Evolutionary conservation across 2,888 invertebrate genomes (phyloP).

Genomic region (Trichogramma dendrolimi): DNA sequence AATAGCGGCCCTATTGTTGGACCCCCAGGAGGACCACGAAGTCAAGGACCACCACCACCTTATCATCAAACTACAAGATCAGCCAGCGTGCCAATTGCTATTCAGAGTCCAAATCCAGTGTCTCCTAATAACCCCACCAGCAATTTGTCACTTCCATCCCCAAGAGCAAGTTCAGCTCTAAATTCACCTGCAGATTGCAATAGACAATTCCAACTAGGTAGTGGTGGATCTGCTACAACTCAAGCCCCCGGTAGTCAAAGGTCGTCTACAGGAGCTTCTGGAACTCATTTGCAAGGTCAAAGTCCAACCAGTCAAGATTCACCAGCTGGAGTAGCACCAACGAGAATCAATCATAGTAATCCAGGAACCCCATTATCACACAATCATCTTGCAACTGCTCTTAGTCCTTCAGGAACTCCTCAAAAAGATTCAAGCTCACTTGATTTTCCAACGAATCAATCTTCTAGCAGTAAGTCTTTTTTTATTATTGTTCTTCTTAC

Average conservation of each 20-base stretch:
- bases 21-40: constrained; percentile 52
- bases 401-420: constrained; percentile 49
- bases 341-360: constrained; percentile 63
- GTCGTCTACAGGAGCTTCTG: constrained; percentile 20
- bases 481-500: constrained; percentile 8
- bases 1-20: constrained; percentile 39
- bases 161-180: constrained; percentile 64
- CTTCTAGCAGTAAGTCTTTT: constrained; percentile 49
- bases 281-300: constrained; percentile 58
- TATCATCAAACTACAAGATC: constrained; percentile 72
- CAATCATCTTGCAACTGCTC: constrained; percentile 44
- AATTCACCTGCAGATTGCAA: constrained; percentile 68
- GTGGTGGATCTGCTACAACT: constrained; percentile 27
- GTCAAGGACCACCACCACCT: constrained; percentile 75
- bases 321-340: constrained; percentile 50
- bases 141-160: constrained; percentile 70
- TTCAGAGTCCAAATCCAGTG: constrained; percentile 69
- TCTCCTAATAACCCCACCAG: constrained; percentile 70
- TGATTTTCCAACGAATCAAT: constrained; percentile 51
- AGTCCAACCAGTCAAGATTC: constrained; percentile 64
- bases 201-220: constrained; percentile 54
- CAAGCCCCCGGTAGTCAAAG: constrained; percentile 13
- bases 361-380: constrained; percentile 67
- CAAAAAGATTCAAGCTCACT: constrained; percentile 46
- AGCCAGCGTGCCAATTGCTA: constrained; percentile 70